Evolutionary conservation across 2,797 vertebrate genomes (phyloP).

Genomic region (Sarcophilus harrisii): DNA sequence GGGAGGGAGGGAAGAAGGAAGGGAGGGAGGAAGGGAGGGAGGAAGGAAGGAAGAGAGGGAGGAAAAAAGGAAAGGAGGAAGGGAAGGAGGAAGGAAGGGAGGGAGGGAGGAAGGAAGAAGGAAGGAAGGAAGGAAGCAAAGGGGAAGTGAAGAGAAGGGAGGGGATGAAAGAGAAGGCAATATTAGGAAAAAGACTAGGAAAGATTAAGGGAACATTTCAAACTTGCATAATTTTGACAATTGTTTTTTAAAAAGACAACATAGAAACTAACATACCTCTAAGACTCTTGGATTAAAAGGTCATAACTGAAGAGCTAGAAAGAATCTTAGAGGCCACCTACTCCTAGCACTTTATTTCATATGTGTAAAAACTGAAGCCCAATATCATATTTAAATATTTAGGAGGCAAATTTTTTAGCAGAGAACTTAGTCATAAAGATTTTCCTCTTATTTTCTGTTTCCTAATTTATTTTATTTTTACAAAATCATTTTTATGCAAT

Average conservation of each 20-base stretch:
- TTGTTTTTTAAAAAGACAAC: background rate
- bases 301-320: background rate
- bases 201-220: background rate
- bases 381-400: background rate
- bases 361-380: background rate
- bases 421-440: background rate
- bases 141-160: background rate
- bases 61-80: no score
- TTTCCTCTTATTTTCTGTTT: background rate
- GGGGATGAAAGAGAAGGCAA: no score
- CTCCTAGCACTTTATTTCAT: background rate
- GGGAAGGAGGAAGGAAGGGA: no score
- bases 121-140: no score
- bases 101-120: no score
- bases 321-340: background rate
- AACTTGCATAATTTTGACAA: constrained; percentile 18
- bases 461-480: background rate
- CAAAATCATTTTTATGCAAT: background rate
- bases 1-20: no score
- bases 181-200: background rate
- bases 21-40: no score
- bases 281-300: background rate
- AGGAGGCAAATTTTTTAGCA: background rate
- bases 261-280: background rate
- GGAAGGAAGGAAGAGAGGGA: no score